Evolutionary conservation across 1,140 invertebrate genomes (phyloP).

Genomic region (Hormaphis cornu): DNA sequence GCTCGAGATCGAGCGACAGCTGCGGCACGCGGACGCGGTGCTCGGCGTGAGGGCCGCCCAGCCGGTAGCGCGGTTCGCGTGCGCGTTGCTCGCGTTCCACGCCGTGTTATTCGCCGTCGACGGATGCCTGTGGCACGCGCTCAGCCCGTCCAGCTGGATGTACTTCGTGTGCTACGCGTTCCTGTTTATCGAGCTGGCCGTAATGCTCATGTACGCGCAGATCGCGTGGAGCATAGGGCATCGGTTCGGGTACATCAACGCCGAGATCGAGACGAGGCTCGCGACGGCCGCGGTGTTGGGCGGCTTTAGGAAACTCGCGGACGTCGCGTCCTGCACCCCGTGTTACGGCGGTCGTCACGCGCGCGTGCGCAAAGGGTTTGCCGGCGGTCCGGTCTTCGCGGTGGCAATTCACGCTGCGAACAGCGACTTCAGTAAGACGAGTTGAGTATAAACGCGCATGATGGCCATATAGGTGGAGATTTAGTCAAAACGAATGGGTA

Average conservation of each 20-base stretch:
- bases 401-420: too few species aligned
- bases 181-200: not conserved
- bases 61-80: not conserved
- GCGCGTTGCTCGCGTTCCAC: not conserved
- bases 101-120: slow-evolving; percentile 1
- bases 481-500: too few species aligned
- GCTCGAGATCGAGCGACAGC: not conserved
- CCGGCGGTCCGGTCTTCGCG: too few species aligned
- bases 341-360: not conserved
- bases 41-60: not conserved
- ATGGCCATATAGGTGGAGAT: too few species aligned
- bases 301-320: too few species aligned
- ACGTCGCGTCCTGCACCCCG: too few species aligned
- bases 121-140: slow-evolving; percentile 13
- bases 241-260: slow-evolving; percentile 16
- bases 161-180: slow-evolving; percentile 25
- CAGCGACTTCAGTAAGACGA: too few species aligned
- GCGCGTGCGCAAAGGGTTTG: not conserved
- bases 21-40: not conserved
- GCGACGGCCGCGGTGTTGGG: not conserved
- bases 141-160: slow-evolving; percentile 1
- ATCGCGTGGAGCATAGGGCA: slow-evolving; percentile 16
- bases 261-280: not conserved
- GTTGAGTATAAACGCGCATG: too few species aligned
- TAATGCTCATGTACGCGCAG: slow-evolving; percentile 15